These are phyloP conservation scores for Sylvietta virens DNA, from an alignment of 2,113 vertebrate species.

Conservation along the genomic window DNA sequence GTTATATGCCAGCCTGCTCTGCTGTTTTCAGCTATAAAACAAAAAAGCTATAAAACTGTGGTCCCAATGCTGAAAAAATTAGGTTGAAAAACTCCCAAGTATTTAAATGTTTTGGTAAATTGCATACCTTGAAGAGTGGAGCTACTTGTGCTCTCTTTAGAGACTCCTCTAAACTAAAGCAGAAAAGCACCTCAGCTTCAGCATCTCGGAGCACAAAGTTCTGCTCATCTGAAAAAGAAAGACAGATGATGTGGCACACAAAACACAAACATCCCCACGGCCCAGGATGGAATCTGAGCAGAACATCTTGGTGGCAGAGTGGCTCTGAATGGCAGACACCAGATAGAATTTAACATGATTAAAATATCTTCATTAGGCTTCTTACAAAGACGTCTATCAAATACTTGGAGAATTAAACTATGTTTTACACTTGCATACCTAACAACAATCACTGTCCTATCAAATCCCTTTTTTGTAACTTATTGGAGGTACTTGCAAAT, in stretches of 20 bases:
- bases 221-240: constrained; percentile 83
- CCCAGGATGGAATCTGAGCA: neutral
- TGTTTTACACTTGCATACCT: neutral
- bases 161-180: constrained; percentile 93
- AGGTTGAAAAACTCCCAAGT: neutral
- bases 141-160: constrained; percentile 84
- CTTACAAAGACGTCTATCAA: neutral
- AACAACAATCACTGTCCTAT: neutral
- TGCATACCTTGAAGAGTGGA: constrained; percentile 88
- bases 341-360: neutral
- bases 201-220: constrained; percentile 87
- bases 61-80: neutral
- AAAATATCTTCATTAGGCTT: neutral
- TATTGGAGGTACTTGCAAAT: neutral
- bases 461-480: neutral
- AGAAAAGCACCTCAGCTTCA: constrained; percentile 94
- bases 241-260: neutral
- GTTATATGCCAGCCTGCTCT: neutral
- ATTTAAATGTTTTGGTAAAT: neutral
- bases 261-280: neutral
- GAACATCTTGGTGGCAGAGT: neutral
- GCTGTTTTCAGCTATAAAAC: neutral
- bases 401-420: neutral
- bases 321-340: neutral
- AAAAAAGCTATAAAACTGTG: neutral